Conservation (phyloP, 1,140 invertebrate genomes). For the Scaptomyza pallida region DNA sequence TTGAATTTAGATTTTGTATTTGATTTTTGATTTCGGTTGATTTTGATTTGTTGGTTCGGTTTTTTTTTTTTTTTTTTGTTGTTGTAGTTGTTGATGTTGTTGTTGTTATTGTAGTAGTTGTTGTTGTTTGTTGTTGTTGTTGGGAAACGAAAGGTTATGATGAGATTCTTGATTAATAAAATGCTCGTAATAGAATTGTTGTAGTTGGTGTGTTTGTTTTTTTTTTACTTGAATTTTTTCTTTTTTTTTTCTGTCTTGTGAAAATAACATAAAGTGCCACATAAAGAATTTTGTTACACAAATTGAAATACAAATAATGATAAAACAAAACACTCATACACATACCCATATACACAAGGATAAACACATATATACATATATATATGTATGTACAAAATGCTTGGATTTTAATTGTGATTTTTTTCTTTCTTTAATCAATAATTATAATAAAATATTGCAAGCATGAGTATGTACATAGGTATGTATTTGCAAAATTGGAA, state of each 20-base stretch:
- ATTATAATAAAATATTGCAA: background rate
- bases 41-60: slow-evolving; percentile 32
- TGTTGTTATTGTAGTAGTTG: slow-evolving; percentile 54
- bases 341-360: slow-evolving; percentile 30
- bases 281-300: slow-evolving; percentile 66
- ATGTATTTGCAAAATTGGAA: slow-evolving; percentile 21
- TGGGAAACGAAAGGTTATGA: slow-evolving; percentile 77
- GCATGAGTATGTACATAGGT: slow-evolving; percentile 4
- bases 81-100: slow-evolving; percentile 53
- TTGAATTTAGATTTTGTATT: slow-evolving; percentile 34
- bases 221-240: slow-evolving; percentile 17
- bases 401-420: background rate
- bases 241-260: slow-evolving; percentile 43
- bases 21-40: slow-evolving; percentile 31
- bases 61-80: slow-evolving; percentile 55
- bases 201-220: slow-evolving; percentile 25
- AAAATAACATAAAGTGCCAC: slow-evolving; percentile 57
- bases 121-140: slow-evolving; percentile 69
- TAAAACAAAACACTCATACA: slow-evolving; percentile 50
- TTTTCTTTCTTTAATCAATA: slow-evolving; percentile 1
- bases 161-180: slow-evolving; percentile 77
- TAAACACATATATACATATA: background rate
- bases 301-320: slow-evolving; percentile 49
- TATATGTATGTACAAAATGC: background rate
- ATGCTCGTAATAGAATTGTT: slow-evolving; percentile 58